Evolutionary conservation across 2,888 invertebrate genomes (phyloP).

Genomic region (Drosophila limbata): DNA sequence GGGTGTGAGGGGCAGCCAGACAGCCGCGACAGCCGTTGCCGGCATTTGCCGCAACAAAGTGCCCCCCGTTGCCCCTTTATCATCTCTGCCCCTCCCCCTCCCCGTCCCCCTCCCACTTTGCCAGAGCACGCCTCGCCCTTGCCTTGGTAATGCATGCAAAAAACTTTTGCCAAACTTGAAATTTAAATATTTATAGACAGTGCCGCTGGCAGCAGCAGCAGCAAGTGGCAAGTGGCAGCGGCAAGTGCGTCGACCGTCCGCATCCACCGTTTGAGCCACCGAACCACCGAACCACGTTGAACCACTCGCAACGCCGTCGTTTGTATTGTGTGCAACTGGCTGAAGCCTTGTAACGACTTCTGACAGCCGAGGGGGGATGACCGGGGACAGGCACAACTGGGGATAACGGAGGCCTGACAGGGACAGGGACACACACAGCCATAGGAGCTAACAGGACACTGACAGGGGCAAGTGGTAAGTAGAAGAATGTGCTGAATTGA

Average conservation of each 20-base stretch:
- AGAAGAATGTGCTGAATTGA: conserved; percentile 79
- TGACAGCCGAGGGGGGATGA: background rate
- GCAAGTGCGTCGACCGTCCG: conserved; percentile 56
- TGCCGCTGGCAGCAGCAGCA: conserved; percentile 64
- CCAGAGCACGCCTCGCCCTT: conserved; percentile 8
- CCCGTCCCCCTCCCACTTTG: background rate
- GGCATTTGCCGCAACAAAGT: conserved; percentile 61
- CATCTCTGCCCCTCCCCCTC: background rate
- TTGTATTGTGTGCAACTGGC: conserved; percentile 36
- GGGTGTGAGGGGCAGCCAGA: conserved; percentile 29
- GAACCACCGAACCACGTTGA: conserved; percentile 22
- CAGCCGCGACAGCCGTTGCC: conserved; percentile 55
- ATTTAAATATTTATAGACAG: conserved; percentile 81
- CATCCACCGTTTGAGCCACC: conserved; percentile 35
- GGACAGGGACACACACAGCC: background rate
- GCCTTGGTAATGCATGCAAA: conserved; percentile 78
- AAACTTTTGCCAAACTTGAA: conserved; percentile 81
- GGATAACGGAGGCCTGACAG: background rate
- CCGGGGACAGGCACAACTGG: too few species aligned
- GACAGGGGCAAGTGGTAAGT: conserved; percentile 23
- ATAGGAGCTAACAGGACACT: background rate
- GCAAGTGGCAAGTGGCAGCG: conserved; percentile 39
- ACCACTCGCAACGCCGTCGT: conserved; percentile 27
- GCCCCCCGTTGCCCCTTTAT: conserved; percentile 8
- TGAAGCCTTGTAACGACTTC: conserved; percentile 5